Evolutionary conservation across 2,797 vertebrate genomes (phyloP), one percentile per base, ranked within the genome.

Genomic region (Gorsachius magnificus): DNA sequence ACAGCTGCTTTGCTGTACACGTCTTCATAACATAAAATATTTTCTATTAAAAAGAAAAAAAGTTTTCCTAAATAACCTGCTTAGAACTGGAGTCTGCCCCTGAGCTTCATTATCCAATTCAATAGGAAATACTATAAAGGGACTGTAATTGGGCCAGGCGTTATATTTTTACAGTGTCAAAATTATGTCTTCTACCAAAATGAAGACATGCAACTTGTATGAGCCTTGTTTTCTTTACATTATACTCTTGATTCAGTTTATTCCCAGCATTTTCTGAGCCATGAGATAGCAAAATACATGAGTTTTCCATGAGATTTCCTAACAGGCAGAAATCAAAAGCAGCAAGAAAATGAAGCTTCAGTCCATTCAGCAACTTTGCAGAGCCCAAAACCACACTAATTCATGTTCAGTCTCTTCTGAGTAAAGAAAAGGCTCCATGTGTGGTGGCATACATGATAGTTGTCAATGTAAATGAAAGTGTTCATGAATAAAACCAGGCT

Each of bases 401-500:
- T 77, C 78, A 24, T 21, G 70, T 78, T 87, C 50, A 65, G 43
- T 43, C 83, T 92, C 64, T 56, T 71, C 56, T 7, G 4, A 88
- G 79, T 64, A 83, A 50, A 60, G 78, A 66, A 91, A 90, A 84
- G 66, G 60, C 86, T 90, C 83, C 78, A 83, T 28, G 81, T 85
- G 90, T 45, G 66, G 83, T 89, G 61, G 83, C 92, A 97, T 87
- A 95, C 90, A 83, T 91, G 94, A 97, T 93, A 96, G 92, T 96
- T 96, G 96, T 96, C 96, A 97, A 96, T 95, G 87, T 96, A 97
- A 96, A 95, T 89, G 94, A 96, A 96, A 96, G 95, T 93, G 93
- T 95, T 96, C 94, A 95, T 96, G 96, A 96, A 95, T 97, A 96
- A 94, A 96, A 97, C 94, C 90, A 95, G 86, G 89, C 82, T 93